Base-by-base conservation (phyloP, 2,797 vertebrate genomes). In the Takifugu ocellatus region DNA sequence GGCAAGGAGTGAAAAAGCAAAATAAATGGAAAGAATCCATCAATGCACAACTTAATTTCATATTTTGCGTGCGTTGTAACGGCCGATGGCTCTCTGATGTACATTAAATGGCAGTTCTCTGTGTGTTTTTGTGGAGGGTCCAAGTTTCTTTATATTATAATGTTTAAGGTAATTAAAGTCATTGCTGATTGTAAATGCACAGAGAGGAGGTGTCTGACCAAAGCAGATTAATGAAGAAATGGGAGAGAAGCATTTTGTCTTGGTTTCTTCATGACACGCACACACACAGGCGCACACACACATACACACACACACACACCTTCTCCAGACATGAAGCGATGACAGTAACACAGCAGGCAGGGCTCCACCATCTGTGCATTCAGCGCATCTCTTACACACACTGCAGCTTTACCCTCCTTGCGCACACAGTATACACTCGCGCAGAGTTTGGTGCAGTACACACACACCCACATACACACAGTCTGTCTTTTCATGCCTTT, bases 301-400 rank as follows among this genome's bases (percentile, higher is more conserved):
- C 57, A 63, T 45, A 55, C 59, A 48, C 56, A 52, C 68, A 31
- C 58, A 64, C 46, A 49, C 59, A 59, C 71, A 70, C 75, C 79
- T 69, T 78, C 72, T 70, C 79, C 54, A 54, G 73, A 85, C 73
- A 66, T 57, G 75, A 85, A 84, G 53, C 55, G 75, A 83, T 89
- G 88, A 89, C 88, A 89, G 85, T 82, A 73, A 68, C 85, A 44
- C 88, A 90, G 88, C 86, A 84, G 86, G 88, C 79, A 88, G 84
- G 66, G 70, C 83, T 88, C 78, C 81, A 79, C 88, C 88, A 90
- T 90, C 88, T 90, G 88, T 88, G 87, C 88, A 85, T 84, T 87
- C 82, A 87, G 79, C 78, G 83, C 87, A 88, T 86, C 84, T 72
- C 83, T 88, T 74, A 80, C 61, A 82, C 76, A 83, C 75, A 69